Evolutionary conservation across 2,888 invertebrate genomes (phyloP).

Genomic region (Spicauda simplicius): DNA sequence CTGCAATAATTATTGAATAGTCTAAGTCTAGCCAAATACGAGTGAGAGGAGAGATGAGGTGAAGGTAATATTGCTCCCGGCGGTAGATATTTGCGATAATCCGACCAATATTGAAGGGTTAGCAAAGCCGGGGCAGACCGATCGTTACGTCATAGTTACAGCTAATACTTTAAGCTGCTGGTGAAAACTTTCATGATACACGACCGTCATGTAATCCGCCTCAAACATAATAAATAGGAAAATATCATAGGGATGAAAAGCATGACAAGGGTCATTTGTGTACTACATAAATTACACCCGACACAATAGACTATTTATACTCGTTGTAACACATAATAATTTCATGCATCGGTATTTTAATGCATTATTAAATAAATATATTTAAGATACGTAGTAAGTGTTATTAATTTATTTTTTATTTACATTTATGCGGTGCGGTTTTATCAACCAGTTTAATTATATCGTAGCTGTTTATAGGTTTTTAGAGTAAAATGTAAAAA

Average conservation of each 20-base stretch:
- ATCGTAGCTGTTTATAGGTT: too few species aligned
- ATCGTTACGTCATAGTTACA: not conserved
- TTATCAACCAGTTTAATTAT: too few species aligned
- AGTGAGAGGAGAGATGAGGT: slow-evolving; percentile 7
- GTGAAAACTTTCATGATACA: not conserved
- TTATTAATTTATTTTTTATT: too few species aligned
- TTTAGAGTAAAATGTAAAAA: too few species aligned
- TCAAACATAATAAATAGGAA: not conserved
- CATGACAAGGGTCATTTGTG: not conserved
- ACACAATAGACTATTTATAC: too few species aligned
- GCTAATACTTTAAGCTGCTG: not conserved
- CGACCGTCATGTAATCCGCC: not conserved
- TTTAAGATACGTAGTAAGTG: too few species aligned
- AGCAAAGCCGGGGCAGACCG: not conserved
- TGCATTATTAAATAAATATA: too few species aligned
- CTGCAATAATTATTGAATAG: not conserved
- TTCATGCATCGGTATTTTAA: too few species aligned
- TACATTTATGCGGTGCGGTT: too few species aligned
- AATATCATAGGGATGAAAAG: not conserved
- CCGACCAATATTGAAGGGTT: slow-evolving; percentile 22
- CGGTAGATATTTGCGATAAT: slow-evolving; percentile 25
- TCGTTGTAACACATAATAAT: too few species aligned
- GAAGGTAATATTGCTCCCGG: slow-evolving; percentile 18
- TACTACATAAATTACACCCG: too few species aligned
- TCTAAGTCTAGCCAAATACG: slow-evolving; percentile 12